Evolutionary conservation across 2,888 invertebrate species (phyloP).

Genomic region (Hydriomena furcata): DNA sequence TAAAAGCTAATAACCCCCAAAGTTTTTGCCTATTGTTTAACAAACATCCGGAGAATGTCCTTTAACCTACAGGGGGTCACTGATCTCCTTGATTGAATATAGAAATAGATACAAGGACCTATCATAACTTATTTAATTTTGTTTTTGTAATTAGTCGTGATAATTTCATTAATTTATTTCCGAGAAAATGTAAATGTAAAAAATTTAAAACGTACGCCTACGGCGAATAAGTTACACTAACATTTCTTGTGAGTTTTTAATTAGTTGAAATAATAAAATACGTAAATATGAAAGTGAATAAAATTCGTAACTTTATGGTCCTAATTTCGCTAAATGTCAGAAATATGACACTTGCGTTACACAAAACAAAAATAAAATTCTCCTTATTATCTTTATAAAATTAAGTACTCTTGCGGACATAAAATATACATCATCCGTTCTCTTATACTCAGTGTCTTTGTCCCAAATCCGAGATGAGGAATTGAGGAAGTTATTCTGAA

Average conservation of each 20-base stretch:
- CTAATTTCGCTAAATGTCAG: constrained; percentile 9
- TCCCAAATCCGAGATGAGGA: constrained; percentile 54
- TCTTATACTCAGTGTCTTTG: constrained; percentile 60
- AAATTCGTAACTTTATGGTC: too few relatives aligned
- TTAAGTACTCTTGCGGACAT: constrained; percentile 40
- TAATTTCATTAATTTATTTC: too few relatives aligned
- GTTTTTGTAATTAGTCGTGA: too few relatives aligned
- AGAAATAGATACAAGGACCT: background rate
- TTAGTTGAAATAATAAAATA: constrained; percentile 3
- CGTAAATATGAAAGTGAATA: too few relatives aligned
- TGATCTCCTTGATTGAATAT: constrained; percentile 11
- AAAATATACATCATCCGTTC: constrained; percentile 43
- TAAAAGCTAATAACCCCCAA: constrained; percentile 25
- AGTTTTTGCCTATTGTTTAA: constrained; percentile 18
- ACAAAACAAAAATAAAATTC: constrained; percentile 28
- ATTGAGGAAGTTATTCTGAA: constrained; percentile 60
- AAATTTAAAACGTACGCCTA: too few relatives aligned
- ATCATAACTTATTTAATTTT: too few relatives aligned
- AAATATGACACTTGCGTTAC: constrained; percentile 8
- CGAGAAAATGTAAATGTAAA: too few relatives aligned
- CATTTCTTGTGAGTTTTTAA: too few relatives aligned
- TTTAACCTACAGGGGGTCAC: constrained; percentile 16
- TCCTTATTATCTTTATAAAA: constrained; percentile 40
- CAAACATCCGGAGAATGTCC: constrained; percentile 8
- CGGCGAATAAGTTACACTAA: too few relatives aligned